phyloP scores from a whole-genome alignment of 2,888 invertebrate genomes.

The Sepiola atlantica region DNA sequence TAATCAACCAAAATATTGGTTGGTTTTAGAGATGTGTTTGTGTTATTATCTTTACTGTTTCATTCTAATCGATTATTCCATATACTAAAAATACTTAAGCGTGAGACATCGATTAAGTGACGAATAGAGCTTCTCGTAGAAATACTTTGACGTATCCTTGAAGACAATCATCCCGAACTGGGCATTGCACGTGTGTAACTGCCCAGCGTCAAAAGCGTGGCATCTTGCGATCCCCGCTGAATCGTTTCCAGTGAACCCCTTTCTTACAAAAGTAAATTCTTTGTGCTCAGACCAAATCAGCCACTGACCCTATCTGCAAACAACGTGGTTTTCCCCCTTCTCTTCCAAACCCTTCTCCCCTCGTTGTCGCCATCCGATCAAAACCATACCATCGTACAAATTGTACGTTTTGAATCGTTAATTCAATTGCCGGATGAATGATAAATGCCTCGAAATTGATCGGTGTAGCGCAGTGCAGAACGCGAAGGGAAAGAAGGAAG shows the following conservation, averaged over 20 bases:
- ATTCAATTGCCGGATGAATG: background rate
- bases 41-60: no score
- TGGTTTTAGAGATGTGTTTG: no score
- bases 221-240: background rate
- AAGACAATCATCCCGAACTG: background rate
- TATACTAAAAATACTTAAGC: no score
- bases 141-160: no score
- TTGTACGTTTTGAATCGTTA: slow-evolving; percentile 2
- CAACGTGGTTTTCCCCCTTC: background rate
- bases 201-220: background rate
- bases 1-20: no score
- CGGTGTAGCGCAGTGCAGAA: background rate
- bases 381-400: background rate
- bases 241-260: background rate
- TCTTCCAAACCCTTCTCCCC: no score
- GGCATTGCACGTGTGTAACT: background rate
- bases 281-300: background rate
- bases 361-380: background rate
- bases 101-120: no score
- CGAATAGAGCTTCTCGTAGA: no score
- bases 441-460: background rate
- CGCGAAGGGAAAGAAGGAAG: background rate
- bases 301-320: background rate
- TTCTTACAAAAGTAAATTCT: background rate
- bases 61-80: no score